Conservation (phyloP, 2,113 vertebrate species). For the Oophaga pumilio region DNA sequence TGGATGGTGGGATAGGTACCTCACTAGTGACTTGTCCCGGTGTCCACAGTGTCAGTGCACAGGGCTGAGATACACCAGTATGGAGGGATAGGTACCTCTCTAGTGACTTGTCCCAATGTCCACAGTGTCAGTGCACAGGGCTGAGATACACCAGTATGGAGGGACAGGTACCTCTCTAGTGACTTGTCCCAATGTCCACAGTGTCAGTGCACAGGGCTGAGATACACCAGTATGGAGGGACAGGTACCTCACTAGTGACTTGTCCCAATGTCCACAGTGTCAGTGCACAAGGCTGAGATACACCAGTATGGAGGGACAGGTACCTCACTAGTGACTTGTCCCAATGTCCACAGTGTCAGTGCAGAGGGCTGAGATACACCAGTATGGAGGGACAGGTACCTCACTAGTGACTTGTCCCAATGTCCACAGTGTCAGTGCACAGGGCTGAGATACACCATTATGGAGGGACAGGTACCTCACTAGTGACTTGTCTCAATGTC, state of each 20-base stretch:
- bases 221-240: no score
- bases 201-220: no score
- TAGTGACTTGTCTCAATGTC: background rate
- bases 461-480: background rate
- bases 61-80: no score
- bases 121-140: no score
- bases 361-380: constrained; percentile 52
- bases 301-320: background rate
- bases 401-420: background rate
- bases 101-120: no score
- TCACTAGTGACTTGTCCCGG: no score
- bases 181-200: no score
- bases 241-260: background rate
- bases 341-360: background rate
- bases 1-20: no score
- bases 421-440: background rate
- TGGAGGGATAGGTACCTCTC: no score
- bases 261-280: background rate
- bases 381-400: background rate
- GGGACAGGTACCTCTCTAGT: no score
- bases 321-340: background rate
- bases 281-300: constrained; percentile 51
- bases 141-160: no score
- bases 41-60: no score
- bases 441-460: constrained; percentile 39